Base-by-base conservation (phyloP, 2,888 invertebrate species). In the Rhogogaster chlorosoma region DNA sequence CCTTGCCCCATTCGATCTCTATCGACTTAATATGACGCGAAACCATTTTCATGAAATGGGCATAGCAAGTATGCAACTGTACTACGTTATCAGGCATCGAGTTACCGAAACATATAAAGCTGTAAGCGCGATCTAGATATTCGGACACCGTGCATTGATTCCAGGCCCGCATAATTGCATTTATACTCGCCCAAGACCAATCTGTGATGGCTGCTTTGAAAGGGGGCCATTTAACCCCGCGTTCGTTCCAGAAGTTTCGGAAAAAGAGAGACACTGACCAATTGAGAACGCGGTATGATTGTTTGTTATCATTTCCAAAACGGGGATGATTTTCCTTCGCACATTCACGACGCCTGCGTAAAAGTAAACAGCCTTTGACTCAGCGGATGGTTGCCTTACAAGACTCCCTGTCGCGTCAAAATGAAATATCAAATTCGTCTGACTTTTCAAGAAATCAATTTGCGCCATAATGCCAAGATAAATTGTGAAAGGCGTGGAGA, bases 1-100 rank as follows among this genome's bases (percentile, higher is more conserved):
- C n/a, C n/a, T n/a, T n/a, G n/a, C n/a, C 84, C 36, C 42, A 22
- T n/a, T 64, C 45, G 0, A 86, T 71, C 36, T 84, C 64, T 7
- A 73, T 83, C 0, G 49, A 12, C 5, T 83, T n/a, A 10, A 61
- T 38, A 38, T 36, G 70, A n/a, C 71, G 82, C 1, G 86, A 84
- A 61, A 86, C 45, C 85, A 86, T 86, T 67, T 83, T 84, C 84
- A 87, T 85, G 49, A 86, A 83, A 67, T 86, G 78, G 1, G 85
- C 42, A 42, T 84, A 78, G 15, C 85, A 84, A 9, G 84, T 53
- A 22, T 85, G 84, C 36, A 85, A n/a, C 29, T 49, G 85, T 18
- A 84, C 38, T 22, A 85, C 26, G 6, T 53, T 6, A 9, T 53
- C n/a, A 29, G 78, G 12, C 3, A 71, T 7, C 22, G 67, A 0